phyloP scores from a whole-genome alignment of 2,113 vertebrate genomes.

The Cygnus buccinator region DNA sequence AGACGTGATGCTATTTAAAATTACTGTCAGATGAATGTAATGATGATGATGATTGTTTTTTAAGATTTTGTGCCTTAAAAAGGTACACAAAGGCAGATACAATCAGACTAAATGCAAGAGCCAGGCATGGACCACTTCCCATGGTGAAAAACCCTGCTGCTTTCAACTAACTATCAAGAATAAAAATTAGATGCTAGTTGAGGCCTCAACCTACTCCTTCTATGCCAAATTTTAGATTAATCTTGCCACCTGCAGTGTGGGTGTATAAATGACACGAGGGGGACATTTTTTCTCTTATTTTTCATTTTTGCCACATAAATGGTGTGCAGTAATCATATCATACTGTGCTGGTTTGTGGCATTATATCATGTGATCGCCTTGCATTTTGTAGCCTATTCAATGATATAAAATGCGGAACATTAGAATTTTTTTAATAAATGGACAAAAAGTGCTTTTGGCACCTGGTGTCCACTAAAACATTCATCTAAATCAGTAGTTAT shows the following conservation, averaged over 20 bases:
- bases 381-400: background rate
- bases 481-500: background rate
- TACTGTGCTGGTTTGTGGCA: background rate
- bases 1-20: background rate
- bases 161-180: conserved; percentile 35
- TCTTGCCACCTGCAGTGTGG: background rate
- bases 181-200: conserved; percentile 65
- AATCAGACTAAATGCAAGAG: background rate
- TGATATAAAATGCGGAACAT: background rate
- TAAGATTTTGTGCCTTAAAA: conserved; percentile 6
- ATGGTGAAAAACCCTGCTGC: conserved; percentile 29
- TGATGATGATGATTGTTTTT: background rate
- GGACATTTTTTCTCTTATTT: background rate
- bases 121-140: background rate
- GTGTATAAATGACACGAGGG: background rate
- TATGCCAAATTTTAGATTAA: conserved; percentile 56
- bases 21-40: background rate
- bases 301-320: background rate
- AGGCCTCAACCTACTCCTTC: conserved; percentile 56
- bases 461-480: background rate
- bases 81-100: background rate
- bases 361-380: background rate
- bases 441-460: background rate
- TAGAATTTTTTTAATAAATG: background rate
- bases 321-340: background rate